Base-by-base conservation (phyloP, 2,113 vertebrate species). In the Burhinus bistriatus region DNA sequence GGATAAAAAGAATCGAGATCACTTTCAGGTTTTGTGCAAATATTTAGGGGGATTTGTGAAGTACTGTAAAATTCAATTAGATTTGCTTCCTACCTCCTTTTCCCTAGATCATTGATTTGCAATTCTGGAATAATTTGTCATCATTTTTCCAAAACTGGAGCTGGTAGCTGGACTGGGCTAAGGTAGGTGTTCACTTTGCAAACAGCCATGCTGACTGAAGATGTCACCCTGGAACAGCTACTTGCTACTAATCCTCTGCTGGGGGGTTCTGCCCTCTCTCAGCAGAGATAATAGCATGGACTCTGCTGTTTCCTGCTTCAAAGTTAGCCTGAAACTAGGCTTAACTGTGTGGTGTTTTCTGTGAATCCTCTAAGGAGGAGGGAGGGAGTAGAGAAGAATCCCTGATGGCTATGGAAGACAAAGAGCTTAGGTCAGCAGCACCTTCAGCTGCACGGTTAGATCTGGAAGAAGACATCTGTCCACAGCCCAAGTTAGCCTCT, bases 61-160 rank as follows among this genome's bases (percentile, higher is more conserved):
- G 47, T 49, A 19, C 72, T 92, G 69, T 93, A 84, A 89, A 94
- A 97, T 95, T 80, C 89, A 94, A 84, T 96, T 87, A 59, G 42
- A 76, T 95, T 95, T 92, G 13, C 52, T 84, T 96, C n/a, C 57
- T 49, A 32, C 30, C 34, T 84, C 22, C 47, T 68, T 95, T 91
- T 57, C 47, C 61, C 54, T 72, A 38, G 57, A 82, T 34, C 38
- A 79, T 2, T 93, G 54, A 59, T 89, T 72, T 87, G 42, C 58
- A 76, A 34, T 80, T 93, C 62, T 89, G 78, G 36, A 65, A 87
- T 55, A 64, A 87, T 65, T 79, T 57, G 49, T 62, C 59, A 58
- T 66, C 1, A 3, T 73, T 92, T 93, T 93, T 75, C 69, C 29
- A 42, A 69, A 82, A 68, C 19, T 47, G 36, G 49, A 51, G 25